These are phyloP conservation scores for Ormyrus rosae DNA, from an alignment of 2,888 invertebrate species.

Conservation along the genomic window DNA sequence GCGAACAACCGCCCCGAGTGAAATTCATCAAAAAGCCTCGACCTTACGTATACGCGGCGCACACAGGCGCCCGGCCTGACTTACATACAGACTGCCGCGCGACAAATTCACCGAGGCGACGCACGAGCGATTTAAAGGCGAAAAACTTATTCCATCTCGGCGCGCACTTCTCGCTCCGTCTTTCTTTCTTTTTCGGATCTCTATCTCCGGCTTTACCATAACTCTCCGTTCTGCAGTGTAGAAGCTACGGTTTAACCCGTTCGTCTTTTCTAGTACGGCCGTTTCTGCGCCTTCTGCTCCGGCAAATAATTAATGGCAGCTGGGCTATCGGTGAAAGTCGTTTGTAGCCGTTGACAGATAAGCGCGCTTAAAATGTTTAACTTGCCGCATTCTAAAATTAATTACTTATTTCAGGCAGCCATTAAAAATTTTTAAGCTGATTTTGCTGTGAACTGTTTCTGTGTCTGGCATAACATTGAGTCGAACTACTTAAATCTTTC, in stretches of 20 bases:
- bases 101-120: not conserved
- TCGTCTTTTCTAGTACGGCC: conserved; percentile 3
- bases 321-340: conserved; percentile 17
- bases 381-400: not conserved
- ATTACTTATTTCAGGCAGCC: not conserved
- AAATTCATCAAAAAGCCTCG: conserved; percentile 22
- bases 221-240: not conserved
- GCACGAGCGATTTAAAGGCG: conserved; percentile 19
- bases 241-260: not conserved
- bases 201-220: not conserved
- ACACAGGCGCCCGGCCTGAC: too few relatives aligned
- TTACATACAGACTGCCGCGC: not conserved
- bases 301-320: conserved; percentile 32
- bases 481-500: not conserved
- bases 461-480: too few relatives aligned
- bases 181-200: not conserved
- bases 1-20: not conserved
- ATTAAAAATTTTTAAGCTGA: too few relatives aligned
- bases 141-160: conserved; percentile 41
- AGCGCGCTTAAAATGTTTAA: conserved; percentile 26
- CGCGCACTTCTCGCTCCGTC: not conserved
- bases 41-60: not conserved
- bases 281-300: not conserved
- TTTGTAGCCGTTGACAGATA: not conserved
- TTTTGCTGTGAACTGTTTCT: too few relatives aligned